Evolutionary conservation across 2,113 vertebrate species (phyloP).

Genomic region (Nothocercus julius): DNA sequence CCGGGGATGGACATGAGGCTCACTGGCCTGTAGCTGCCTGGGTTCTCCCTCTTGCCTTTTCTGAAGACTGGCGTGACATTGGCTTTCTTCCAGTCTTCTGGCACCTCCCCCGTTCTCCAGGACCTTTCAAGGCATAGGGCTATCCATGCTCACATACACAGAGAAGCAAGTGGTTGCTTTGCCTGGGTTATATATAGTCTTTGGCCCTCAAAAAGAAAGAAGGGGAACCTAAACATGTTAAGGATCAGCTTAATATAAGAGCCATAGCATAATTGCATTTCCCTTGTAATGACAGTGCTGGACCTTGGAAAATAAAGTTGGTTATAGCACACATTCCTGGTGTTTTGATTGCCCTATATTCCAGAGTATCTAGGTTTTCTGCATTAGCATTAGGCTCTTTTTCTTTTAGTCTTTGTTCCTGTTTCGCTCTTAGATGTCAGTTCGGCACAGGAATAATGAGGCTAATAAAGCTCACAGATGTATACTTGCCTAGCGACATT

Average conservation of each 20-base stretch:
- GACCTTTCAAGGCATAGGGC: neutral
- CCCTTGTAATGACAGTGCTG: neutral
- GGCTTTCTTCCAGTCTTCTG: too few species aligned
- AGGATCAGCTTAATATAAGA: neutral
- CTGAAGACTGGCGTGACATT: too few species aligned
- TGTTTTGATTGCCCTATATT: conserved; percentile 39
- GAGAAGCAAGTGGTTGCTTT: neutral
- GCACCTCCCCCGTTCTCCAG: too few species aligned
- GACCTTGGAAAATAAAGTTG: neutral
- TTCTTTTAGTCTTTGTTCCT: conserved; percentile 39
- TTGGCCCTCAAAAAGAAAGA: neutral
- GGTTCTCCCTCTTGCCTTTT: too few species aligned
- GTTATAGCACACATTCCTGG: neutral
- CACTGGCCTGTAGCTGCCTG: too few species aligned
- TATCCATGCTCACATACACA: neutral
- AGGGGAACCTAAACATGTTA: conserved; percentile 1
- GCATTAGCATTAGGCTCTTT: conserved; percentile 15
- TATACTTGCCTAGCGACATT: conserved; percentile 23
- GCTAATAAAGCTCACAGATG: conserved; percentile 47
- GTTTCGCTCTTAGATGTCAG: conserved; percentile 43
- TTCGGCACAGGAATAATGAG: conserved; percentile 37
- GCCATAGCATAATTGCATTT: neutral
- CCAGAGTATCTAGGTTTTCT: neutral
- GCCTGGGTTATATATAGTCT: neutral
- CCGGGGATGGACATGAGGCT: too few species aligned